These are phyloP conservation scores for Ashinkailepas kermadecensis DNA, from an alignment of 2,888 invertebrate genomes.

Conservation along the genomic window DNA sequence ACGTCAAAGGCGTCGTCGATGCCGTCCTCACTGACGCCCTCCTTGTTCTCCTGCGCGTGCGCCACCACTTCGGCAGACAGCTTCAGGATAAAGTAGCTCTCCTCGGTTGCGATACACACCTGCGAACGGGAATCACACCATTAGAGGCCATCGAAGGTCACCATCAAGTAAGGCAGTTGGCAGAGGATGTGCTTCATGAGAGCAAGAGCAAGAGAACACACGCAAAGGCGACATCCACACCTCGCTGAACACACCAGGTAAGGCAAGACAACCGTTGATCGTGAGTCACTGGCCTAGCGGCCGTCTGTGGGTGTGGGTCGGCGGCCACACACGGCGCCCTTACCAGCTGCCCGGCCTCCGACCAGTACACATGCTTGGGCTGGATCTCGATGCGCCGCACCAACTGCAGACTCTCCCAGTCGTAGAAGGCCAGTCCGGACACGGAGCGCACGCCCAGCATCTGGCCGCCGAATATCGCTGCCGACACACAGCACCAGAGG, in stretches of 20 bases:
- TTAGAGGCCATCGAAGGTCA: no score
- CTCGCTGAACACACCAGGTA: no score
- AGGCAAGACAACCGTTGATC: no score
- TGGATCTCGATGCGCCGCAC: constrained; percentile 94
- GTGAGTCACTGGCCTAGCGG: no score
- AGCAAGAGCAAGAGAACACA: no score
- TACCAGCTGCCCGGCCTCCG: constrained; percentile 77
- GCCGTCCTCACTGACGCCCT: constrained; percentile 75
- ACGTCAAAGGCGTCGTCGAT: constrained; percentile 89
- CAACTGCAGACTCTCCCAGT: constrained; percentile 90
- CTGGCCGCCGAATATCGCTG: constrained; percentile 82
- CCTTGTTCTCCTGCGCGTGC: constrained; percentile 62
- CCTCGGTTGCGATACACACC: constrained; percentile 89
- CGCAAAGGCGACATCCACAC: no score
- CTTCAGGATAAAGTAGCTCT: constrained; percentile 86
- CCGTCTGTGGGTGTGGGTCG: no score
- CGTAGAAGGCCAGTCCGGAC: constrained; percentile 88
- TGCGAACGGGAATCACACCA: constrained; percentile 1
- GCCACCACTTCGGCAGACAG: constrained; percentile 78
- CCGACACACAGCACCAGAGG: constrained; percentile 25
- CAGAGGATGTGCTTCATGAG: no score
- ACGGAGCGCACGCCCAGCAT: constrained; percentile 86
- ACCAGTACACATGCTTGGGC: constrained; percentile 90
- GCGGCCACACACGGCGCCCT: no score
- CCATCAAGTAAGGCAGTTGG: no score